A percentile compares a stretch with the other conserved stretches of the same genome.
These are phyloP conservation scores for Uloborus diversus DNA, from an alignment of 1,140 invertebrate species.

Conservation along the genomic window DNA sequence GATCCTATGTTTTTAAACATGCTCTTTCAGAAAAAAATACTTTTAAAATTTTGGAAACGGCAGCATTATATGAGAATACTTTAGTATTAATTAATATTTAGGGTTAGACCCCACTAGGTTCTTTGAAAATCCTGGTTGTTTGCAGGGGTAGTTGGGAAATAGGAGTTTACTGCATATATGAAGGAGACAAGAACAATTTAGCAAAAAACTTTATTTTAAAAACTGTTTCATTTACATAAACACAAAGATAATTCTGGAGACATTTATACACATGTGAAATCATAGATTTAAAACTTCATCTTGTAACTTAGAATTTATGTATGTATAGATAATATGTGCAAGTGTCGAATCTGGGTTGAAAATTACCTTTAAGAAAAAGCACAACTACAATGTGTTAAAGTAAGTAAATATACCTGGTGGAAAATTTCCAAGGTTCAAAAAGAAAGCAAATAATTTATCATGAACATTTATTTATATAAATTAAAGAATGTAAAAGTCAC, in stretches of 20 bases:
- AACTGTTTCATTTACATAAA: slow-evolving; percentile 38
- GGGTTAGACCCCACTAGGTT: too few species aligned
- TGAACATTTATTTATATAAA: slow-evolving; percentile 49
- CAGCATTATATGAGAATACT: too few species aligned
- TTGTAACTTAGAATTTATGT: background rate
- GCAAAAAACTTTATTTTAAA: slow-evolving; percentile 39
- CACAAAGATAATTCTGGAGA: background rate
- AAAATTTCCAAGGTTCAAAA: slow-evolving; percentile 1
- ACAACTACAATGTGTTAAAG: slow-evolving; percentile 15
- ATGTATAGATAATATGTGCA: slow-evolving; percentile 12
- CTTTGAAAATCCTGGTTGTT: too few species aligned
- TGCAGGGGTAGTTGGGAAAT: too few species aligned
- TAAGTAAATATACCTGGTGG: background rate
- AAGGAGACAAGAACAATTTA: background rate
- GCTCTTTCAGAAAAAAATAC: too few species aligned
- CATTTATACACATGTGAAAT: slow-evolving; percentile 22
- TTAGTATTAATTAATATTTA: too few species aligned
- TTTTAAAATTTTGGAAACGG: too few species aligned
- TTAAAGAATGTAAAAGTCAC: slow-evolving; percentile 49
- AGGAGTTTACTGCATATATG: too few species aligned
- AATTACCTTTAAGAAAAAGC: slow-evolving; percentile 2
- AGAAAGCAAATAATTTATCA: slow-evolving; percentile 18
- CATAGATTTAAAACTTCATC: background rate
- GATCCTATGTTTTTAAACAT: too few species aligned
- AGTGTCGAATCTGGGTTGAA: slow-evolving; percentile 8